Conservation (phyloP, 1,140 invertebrate species). For the Bombus haemorrhoidalis region DNA sequence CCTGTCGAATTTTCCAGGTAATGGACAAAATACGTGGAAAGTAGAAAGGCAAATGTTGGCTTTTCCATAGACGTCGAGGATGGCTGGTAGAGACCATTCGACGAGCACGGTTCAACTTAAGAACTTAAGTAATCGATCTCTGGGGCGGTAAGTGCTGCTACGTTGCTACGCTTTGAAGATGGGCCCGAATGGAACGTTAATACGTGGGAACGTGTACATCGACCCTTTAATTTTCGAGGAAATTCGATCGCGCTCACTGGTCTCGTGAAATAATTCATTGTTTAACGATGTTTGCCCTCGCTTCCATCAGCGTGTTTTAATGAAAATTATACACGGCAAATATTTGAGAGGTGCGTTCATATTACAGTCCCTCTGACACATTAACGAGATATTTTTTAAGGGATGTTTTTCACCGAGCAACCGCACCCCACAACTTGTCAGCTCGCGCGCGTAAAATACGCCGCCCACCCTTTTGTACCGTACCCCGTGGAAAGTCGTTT, state of each 20-base stretch:
- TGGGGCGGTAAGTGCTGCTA: background rate
- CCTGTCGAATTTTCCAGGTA: background rate
- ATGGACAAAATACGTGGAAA: background rate
- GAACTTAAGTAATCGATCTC: background rate
- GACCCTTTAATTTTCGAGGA: background rate
- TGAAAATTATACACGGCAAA: conserved; percentile 23
- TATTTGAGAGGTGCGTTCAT: conserved; percentile 16
- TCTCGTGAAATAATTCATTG: background rate
- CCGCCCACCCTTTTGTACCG: background rate
- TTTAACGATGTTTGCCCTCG: background rate
- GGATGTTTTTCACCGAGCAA: conserved; percentile 1
- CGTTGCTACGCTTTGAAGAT: background rate
- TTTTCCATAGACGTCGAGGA: background rate
- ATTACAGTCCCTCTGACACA: conserved; percentile 10
- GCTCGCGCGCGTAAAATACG: background rate
- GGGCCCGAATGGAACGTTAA: background rate
- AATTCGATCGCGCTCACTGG: background rate
- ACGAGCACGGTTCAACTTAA: background rate
- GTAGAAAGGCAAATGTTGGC: background rate
- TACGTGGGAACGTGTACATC: background rate
- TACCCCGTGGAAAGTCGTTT: conserved; percentile 7
- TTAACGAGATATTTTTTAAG: conserved; percentile 50
- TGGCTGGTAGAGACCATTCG: no score
- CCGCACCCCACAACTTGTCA: conserved; percentile 18
- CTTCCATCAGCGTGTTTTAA: conserved; percentile 11